Conservation (phyloP, 2,888 invertebrate species). For the Callinectes sapidus region DNA sequence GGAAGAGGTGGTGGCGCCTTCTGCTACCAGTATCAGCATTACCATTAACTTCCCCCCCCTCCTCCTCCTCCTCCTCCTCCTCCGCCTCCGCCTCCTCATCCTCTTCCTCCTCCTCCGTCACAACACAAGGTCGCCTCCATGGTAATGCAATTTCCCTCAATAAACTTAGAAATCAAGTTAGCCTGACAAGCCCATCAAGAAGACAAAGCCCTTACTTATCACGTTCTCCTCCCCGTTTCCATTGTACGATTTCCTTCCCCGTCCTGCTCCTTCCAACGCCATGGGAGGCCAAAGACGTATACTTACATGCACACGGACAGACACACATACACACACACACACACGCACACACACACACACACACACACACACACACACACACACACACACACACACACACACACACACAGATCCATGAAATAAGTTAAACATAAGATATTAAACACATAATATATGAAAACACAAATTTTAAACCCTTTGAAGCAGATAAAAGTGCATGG, state of each 20-base stretch:
- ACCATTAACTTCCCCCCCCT: background rate
- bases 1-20: background rate
- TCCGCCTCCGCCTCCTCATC: background rate
- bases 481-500: too few relatives aligned
- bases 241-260: conserved; percentile 16
- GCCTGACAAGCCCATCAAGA: conserved; percentile 37
- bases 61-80: conserved; percentile 22
- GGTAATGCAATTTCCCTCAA: conserved; percentile 37
- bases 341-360: background rate
- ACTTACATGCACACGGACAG: background rate
- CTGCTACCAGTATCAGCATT: conserved; percentile 9
- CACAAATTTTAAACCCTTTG: too few relatives aligned
- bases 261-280: background rate
- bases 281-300: background rate
- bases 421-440: too few relatives aligned
- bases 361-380: background rate
- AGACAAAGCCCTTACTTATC: conserved; percentile 37
- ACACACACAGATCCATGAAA: background rate
- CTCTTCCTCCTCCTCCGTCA: conserved; percentile 21
- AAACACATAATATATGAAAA: too few relatives aligned
- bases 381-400: background rate
- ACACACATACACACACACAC: background rate
- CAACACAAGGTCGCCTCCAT: conserved; percentile 37
- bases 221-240: conserved; percentile 17
- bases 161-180: conserved; percentile 37